Evolutionary conservation across 2,113 vertebrate species (phyloP).

Genomic region (Balaeniceps rex): DNA sequence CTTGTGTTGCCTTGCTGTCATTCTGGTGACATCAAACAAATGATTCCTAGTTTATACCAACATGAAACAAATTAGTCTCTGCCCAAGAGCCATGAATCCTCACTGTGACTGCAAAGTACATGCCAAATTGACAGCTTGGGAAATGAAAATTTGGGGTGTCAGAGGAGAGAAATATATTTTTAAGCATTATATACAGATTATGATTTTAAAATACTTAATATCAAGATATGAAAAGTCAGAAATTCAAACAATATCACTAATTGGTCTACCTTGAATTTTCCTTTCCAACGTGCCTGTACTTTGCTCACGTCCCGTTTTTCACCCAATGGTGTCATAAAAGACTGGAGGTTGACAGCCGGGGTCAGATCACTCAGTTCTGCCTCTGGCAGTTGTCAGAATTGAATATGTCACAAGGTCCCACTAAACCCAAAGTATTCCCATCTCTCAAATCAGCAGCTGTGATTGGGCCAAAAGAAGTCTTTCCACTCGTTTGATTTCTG

Average conservation of each 20-base stretch:
- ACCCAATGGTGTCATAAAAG: background rate
- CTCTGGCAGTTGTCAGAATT: constrained; percentile 17
- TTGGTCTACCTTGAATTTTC: background rate
- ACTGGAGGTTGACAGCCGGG: background rate
- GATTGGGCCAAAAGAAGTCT: background rate
- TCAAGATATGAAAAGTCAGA: background rate
- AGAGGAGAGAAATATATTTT: background rate
- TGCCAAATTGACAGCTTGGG: background rate
- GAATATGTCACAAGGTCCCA: background rate
- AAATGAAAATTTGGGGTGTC: background rate
- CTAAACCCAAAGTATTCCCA: background rate
- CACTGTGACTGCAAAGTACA: background rate
- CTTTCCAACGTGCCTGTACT: background rate
- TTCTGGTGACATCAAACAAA: background rate
- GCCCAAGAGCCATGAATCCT: background rate
- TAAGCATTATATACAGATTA: background rate
- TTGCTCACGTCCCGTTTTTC: background rate
- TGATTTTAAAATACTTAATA: background rate
- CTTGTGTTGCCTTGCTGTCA: background rate
- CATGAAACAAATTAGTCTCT: background rate
- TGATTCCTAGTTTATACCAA: background rate
- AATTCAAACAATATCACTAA: background rate
- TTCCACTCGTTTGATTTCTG: background rate
- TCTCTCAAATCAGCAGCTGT: constrained; percentile 8
- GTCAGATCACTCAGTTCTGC: background rate